These are phyloP conservation scores for Andrena flavipes DNA, from an alignment of 2,888 invertebrate species.

Conservation along the genomic window DNA sequence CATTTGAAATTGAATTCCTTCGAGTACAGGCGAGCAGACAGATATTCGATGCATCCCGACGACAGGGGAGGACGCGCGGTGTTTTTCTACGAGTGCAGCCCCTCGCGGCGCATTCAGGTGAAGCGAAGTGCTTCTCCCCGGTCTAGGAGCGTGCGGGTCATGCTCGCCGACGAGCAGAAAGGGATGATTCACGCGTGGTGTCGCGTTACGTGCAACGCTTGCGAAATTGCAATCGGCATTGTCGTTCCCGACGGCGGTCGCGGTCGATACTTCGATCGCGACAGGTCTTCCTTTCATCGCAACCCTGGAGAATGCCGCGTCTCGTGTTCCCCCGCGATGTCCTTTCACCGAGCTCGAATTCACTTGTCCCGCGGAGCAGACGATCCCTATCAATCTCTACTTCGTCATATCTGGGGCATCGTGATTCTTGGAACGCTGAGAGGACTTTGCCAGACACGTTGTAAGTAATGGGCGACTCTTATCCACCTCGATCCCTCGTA, in stretches of 20 bases:
- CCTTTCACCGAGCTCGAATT: neutral
- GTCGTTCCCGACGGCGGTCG: conserved; percentile 27
- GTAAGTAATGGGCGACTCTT: too few relatives aligned
- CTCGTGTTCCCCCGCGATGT: neutral
- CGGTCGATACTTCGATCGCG: conserved; percentile 58
- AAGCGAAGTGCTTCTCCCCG: conserved; percentile 51
- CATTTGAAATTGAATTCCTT: conserved; percentile 23
- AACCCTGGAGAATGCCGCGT: neutral
- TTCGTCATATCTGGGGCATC: neutral
- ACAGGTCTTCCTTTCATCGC: conserved; percentile 44
- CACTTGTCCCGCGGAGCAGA: neutral
- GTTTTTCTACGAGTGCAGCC: neutral
- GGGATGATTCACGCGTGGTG: conserved; percentile 65
- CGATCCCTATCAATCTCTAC: neutral
- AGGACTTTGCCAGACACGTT: too few relatives aligned
- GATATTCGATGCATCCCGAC: conserved; percentile 14
- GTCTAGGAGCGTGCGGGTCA: conserved; percentile 13
- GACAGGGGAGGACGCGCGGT: neutral
- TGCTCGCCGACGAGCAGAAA: conserved; percentile 20
- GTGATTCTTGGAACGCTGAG: neutral
- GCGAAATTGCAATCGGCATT: conserved; percentile 60
- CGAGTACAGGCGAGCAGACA: neutral
- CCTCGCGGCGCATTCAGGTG: conserved; percentile 17
- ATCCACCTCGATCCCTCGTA: too few relatives aligned
- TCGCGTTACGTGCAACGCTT: conserved; percentile 60